Conservation (phyloP, 2,888 invertebrate species). For the Mantis religiosa region DNA sequence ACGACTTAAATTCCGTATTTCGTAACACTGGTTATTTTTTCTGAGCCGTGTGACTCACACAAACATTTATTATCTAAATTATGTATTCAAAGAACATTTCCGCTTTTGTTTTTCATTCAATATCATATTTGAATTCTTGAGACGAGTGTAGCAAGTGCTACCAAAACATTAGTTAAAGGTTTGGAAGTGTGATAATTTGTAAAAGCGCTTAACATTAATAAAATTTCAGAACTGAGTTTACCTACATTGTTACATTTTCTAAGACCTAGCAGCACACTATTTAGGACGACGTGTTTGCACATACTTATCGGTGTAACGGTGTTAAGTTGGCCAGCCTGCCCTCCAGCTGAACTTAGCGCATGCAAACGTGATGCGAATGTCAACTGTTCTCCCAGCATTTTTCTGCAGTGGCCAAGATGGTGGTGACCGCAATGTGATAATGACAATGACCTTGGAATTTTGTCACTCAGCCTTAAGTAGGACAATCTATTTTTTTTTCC, state of each 20-base stretch:
- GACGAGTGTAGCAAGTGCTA: too few relatives aligned
- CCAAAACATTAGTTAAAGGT: too few relatives aligned
- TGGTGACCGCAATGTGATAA: background rate
- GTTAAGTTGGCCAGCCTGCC: background rate
- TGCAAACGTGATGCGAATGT: background rate
- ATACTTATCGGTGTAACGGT: background rate
- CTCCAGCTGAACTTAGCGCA: background rate
- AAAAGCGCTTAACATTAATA: background rate
- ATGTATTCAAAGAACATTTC: too few relatives aligned
- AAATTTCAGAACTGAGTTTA: background rate
- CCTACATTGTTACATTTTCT: background rate
- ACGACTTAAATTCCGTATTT: too few relatives aligned
- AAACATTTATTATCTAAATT: too few relatives aligned
- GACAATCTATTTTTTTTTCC: background rate
- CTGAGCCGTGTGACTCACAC: too few relatives aligned
- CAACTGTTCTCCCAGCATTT: background rate
- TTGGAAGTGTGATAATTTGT: background rate
- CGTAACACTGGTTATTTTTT: too few relatives aligned
- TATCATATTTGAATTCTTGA: too few relatives aligned
- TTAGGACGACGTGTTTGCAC: background rate
- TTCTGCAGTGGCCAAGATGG: background rate
- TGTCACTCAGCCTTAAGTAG: background rate
- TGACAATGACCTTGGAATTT: background rate
- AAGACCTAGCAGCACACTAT: background rate
- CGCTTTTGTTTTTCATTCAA: too few relatives aligned